phyloP scores from a whole-genome alignment of 2,797 vertebrate species.

The Danio albolineatus region DNA sequence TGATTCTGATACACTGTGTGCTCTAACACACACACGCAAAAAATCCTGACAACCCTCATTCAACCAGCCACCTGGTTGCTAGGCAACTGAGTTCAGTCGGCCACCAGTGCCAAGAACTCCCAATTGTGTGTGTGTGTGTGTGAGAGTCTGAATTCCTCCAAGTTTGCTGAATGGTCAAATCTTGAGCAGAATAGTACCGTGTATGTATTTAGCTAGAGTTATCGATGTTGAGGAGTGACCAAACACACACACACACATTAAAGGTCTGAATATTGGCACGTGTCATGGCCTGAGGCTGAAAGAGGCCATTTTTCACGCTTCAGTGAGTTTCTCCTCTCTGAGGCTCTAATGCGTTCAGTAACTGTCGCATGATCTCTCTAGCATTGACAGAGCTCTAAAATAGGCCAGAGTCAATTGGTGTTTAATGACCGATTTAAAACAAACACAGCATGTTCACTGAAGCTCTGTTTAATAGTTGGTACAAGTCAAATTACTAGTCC shows the following conservation, averaged over 20 bases:
- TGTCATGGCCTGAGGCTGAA: constrained; percentile 16
- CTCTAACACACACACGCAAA: constrained; percentile 14
- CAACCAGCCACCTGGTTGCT: constrained; percentile 59
- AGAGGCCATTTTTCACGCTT: constrained; percentile 1
- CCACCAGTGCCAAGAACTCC: constrained; percentile 39
- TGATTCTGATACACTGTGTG: background rate
- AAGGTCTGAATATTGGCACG: constrained; percentile 5
- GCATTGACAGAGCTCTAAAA: background rate
- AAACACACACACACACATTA: background rate
- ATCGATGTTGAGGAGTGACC: background rate
- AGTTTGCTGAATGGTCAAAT: constrained; percentile 10
- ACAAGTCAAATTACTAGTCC: background rate
- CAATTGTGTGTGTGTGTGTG: constrained; percentile 8
- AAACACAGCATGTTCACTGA: background rate
- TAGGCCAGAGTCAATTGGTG: constrained; percentile 1
- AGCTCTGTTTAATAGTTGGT: background rate
- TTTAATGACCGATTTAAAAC: background rate
- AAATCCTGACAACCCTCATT: constrained; percentile 50
- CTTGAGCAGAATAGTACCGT: background rate
- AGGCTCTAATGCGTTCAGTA: constrained; percentile 22
- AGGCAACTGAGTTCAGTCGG: constrained; percentile 52
- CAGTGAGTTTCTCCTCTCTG: background rate
- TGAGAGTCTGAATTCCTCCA: constrained; percentile 8
- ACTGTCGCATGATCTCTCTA: constrained; percentile 16
- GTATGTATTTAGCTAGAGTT: background rate